Percentiles rank a stretch among this genome's conserved stretches.
Conservation (phyloP, 64 coral and sea anemone genomes). For the Montipora capricornis region DNA sequence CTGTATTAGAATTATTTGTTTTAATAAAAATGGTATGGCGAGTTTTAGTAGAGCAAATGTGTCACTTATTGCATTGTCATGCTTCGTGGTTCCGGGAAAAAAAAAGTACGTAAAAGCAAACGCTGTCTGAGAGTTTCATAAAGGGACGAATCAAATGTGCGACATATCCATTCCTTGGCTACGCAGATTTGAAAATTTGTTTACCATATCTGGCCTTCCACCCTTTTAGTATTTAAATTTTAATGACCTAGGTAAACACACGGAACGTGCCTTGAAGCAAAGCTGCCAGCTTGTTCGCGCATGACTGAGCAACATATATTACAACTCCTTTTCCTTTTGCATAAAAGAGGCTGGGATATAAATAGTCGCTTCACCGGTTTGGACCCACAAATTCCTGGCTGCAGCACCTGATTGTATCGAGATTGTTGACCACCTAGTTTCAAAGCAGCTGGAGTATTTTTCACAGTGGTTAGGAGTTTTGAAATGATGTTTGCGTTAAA, state of each 20-base stretch:
- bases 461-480: slow-evolving; percentile 6
- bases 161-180: background rate
- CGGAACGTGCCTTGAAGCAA: slow-evolving; percentile 61
- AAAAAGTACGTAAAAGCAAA: background rate
- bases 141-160: background rate
- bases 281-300: background rate
- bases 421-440: slow-evolving; percentile 7
- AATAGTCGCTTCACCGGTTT: background rate
- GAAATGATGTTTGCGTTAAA: slow-evolving; percentile 39
- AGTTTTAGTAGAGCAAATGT: slow-evolving; percentile 62
- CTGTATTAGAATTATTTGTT: slow-evolving; percentile 83
- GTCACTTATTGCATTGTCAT: slow-evolving; percentile 41
- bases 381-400: background rate
- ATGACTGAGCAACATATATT: background rate
- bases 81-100: slow-evolving; percentile 20
- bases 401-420: slow-evolving; percentile 21
- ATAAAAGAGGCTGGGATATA: background rate
- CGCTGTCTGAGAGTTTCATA: background rate
- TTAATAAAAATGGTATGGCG: slow-evolving; percentile 83
- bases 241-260: slow-evolving; percentile 86
- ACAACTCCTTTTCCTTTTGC: background rate
- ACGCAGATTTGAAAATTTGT: slow-evolving; percentile 57
- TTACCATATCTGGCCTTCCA: slow-evolving; percentile 61
- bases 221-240: slow-evolving; percentile 85
- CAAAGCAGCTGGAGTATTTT: slow-evolving; percentile 43